These are phyloP conservation scores for Trachemys scripta DNA, from an alignment of 2,113 vertebrate genomes.

Conservation along the genomic window DNA sequence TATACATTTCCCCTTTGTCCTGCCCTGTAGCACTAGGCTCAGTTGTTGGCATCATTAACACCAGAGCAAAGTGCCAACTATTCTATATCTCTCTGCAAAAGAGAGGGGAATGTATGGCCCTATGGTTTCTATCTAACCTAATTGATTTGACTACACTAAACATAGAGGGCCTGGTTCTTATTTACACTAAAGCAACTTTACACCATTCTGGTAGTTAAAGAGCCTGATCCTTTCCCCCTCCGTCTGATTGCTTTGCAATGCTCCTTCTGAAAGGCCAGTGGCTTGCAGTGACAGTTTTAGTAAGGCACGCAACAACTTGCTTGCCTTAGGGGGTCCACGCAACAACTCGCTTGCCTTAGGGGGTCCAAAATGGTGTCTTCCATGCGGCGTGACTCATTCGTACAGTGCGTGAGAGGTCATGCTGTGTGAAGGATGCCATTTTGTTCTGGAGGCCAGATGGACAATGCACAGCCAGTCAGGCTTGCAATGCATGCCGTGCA, in stretches of 20 bases:
- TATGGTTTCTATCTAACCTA: neutral
- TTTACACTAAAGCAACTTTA: neutral
- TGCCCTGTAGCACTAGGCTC: neutral
- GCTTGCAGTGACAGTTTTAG: neutral
- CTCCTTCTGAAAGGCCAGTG: neutral
- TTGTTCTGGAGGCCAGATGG: neutral
- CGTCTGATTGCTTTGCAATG: neutral
- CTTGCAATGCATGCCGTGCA: neutral
- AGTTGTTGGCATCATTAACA: neutral
- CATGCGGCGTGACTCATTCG: neutral
- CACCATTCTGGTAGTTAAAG: neutral
- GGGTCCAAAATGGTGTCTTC: neutral
- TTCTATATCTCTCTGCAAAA: rapidly evolving
- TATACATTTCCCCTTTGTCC: rapidly evolving
- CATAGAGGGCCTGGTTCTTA: neutral
- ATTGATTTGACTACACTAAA: neutral
- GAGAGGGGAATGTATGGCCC: neutral
- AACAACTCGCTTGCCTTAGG: neutral
- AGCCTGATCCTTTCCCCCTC: neutral
- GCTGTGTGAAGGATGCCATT: neutral
- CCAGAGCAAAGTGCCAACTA: rapidly evolving
- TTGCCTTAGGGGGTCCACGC: neutral
- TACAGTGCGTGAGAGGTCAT: neutral
- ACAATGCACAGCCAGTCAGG: neutral
- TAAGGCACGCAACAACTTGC: neutral